Evolutionary conservation across 2,113 vertebrate genomes (phyloP), one percentile per base, ranked within the genome.

Genomic region (Phylloscopus trochiloides): DNA sequence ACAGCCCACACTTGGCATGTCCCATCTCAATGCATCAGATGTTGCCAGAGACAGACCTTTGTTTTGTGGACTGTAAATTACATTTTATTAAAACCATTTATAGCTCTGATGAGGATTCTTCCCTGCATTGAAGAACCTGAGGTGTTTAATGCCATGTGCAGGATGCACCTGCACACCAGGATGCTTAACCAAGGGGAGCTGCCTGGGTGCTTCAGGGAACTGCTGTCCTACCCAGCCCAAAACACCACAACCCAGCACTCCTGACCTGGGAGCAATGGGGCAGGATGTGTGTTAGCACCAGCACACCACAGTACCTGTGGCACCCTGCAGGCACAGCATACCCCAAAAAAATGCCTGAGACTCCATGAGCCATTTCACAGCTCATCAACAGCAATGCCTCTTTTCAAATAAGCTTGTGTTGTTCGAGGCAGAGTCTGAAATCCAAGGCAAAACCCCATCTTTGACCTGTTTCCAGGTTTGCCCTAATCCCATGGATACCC

Each of bases 31-130:
- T 96, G 98, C 95, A 98, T 95, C 97, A 97, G 95, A 95, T 83
- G 92, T 92, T 97, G 98, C 98, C 98, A 98, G 82, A 97, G 94
- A 83, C 55, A 96, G 74, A 96, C 88, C 94, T 98, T 98, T 97
- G 97, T 97, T 97, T 97, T 80, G 94, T 94, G 80, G 96, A 97
- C 96, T 97, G 34, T 96, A 98, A 68, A 52, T 40, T 9, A 36
- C 21, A 36, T 98, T 98, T 98, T 97, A 98, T 98, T 98, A 98
- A 98, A 98, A 97, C 86, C 79, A 96, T 97, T 98, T 98, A 91
- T 97, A 98, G 98, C 95, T 87, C 48, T 61, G 54, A 94, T 57
- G 43, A 50, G 78, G 65, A 48, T 52, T 73, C 75, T 76, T 86
- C 88, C 81, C 47, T 78, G 50, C 89, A 19, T 3, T 47, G 52